These are phyloP conservation scores for Argopecten irradians DNA, from an alignment of 1,140 invertebrate species.

Conservation along the genomic window DNA sequence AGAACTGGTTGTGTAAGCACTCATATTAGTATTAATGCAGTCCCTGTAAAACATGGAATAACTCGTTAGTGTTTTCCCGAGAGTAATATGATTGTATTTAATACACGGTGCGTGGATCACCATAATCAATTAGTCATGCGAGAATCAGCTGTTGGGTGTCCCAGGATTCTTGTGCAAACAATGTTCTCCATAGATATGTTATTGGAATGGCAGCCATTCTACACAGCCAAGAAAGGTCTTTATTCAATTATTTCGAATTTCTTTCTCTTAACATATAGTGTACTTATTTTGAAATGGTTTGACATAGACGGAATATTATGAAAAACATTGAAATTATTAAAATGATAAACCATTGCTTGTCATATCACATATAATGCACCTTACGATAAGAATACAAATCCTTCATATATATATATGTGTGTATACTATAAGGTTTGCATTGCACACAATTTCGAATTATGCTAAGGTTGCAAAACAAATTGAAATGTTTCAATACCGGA, in stretches of 20 bases:
- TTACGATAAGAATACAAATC: no score
- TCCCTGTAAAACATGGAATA: background rate
- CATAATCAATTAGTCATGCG: background rate
- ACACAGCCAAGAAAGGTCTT: background rate
- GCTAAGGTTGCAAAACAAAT: background rate
- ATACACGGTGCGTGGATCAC: background rate
- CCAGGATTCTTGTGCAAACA: background rate
- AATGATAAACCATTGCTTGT: no score
- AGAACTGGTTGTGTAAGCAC: background rate
- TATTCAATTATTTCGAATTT: background rate
- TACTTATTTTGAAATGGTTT: no score
- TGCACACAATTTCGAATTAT: background rate
- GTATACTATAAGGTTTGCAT: background rate
- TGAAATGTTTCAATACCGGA: background rate
- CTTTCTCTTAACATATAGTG: no score
- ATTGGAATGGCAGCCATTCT: background rate
- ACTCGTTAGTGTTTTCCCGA: background rate
- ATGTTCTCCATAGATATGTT: background rate
- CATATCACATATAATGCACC: no score
- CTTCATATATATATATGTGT: no score
- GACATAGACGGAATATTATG: no score
- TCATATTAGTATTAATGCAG: background rate
- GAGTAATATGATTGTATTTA: background rate
- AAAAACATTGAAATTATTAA: no score
- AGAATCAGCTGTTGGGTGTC: background rate